These are phyloP conservation scores for Micromussa lordhowensis DNA, from an alignment of 92 coral and sea anemone genomes.

Conservation along the genomic window DNA sequence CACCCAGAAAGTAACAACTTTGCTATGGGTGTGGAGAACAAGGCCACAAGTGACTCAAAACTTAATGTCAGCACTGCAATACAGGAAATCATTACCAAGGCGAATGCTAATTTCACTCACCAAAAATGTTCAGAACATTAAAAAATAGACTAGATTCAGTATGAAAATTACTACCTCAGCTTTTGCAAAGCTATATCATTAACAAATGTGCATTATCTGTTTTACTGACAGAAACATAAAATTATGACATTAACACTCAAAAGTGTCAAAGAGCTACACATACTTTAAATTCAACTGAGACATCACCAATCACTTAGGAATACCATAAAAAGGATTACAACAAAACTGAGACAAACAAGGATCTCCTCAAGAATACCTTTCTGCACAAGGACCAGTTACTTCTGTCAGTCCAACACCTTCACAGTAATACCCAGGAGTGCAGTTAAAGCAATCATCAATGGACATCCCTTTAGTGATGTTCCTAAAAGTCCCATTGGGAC, in stretches of 20 bases:
- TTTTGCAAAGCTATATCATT: no score
- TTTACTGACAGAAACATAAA: no score
- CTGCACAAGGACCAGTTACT: constrained; percentile 92
- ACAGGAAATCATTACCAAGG: not conserved
- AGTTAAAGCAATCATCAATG: constrained; percentile 77
- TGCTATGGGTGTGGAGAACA: no score
- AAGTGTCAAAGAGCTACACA: not conserved
- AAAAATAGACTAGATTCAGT: no score
- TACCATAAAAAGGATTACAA: not conserved
- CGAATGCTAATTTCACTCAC: no score
- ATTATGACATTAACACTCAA: not conserved
- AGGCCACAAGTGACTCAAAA: no score
- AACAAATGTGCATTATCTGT: no score
- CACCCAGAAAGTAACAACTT: no score
- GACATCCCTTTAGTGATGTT: constrained; percentile 80
- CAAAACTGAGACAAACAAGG: not conserved
- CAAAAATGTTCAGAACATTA: not conserved
- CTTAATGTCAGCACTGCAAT: no score
- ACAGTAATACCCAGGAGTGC: constrained; percentile 95
- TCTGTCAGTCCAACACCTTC: constrained; percentile 79
- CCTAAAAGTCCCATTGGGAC: constrained; percentile 92
- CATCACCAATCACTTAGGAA: no score
- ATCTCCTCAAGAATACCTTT: constrained; percentile 59
- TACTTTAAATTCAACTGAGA: no score
- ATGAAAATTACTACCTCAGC: no score